Base-by-base conservation (phyloP, 2,888 invertebrate genomes). In the Chaitophorus viminalis region DNA sequence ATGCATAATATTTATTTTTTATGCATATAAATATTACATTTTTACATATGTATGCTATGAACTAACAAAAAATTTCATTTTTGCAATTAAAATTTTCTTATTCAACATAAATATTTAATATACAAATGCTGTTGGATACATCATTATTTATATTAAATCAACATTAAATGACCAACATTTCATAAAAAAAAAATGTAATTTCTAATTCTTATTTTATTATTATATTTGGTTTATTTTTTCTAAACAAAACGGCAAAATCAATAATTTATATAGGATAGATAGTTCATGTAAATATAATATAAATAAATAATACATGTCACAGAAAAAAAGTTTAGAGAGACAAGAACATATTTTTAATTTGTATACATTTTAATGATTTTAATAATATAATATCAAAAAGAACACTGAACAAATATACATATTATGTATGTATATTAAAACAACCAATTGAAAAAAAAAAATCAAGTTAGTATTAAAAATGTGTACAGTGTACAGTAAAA, bases 381-480 rank as follows among this genome's bases (percentile, higher is more conserved):
- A 74, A 54, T 78, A 31, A 70, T 60, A 74, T 78, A 46, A 87
- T 81, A 87, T 46, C 31, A 65, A 87, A 86, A 83, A 70, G 78
- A 52, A 86, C 72, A 60, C 72, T 79, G 76, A 36, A 75, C 75
- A 82, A 31, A 82, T 72, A 72, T 54, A 72, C 72, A 54, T 9
- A 54, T 82, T 81, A 82, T 54, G 60, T 74, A 60, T 14, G 52
- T 65, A 82, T 52, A 75, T 14, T 39, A 78, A 68, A 78, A 70
- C 78, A 86, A 86, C 85, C 39, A 52, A 72, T 68, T 86, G 78
- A 86, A 86, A 86, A 18, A 76, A 46, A 68, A 76, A 85, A 36
- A 79, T 29, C 54, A 60, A 86, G 74, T 87, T 87, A 87, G 79
- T 81, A 87, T 81, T 79, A 81, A 79, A 72, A 87, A 74, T 74